These are phyloP conservation scores for Agapornis roseicollis DNA, from an alignment of 2,113 vertebrate species.

Conservation along the genomic window DNA sequence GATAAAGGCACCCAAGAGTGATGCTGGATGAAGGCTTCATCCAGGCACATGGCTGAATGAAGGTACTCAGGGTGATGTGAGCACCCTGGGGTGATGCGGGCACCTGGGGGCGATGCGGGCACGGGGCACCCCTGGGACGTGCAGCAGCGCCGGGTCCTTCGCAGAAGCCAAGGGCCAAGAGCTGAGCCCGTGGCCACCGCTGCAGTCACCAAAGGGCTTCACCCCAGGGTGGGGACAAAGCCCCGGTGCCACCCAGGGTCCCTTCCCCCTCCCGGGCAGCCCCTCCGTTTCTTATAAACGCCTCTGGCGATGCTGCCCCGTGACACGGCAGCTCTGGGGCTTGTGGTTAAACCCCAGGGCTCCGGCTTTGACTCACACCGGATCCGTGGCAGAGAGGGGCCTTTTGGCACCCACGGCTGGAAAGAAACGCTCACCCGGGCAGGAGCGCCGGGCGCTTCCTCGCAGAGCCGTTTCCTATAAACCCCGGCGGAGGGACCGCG, in stretches of 20 bases:
- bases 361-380: constrained; percentile 63
- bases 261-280: neutral
- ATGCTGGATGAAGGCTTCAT: neutral
- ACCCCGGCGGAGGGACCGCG: neutral
- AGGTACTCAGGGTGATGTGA: rapidly evolving
- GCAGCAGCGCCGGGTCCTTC: rapidly evolving
- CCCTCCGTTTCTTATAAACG: constrained; percentile 62
- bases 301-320: neutral
- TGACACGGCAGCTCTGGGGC: constrained; percentile 22
- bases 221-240: neutral
- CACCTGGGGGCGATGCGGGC: rapidly evolving
- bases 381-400: constrained; percentile 20
- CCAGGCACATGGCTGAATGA: too few relatives aligned
- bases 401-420: constrained; percentile 68
- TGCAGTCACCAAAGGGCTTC: rapidly evolving
- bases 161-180: rapidly evolving
- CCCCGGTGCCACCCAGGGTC: neutral
- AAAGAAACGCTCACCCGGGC: constrained; percentile 74
- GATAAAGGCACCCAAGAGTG: rapidly evolving
- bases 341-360: constrained; percentile 47
- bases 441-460: constrained; percentile 58
- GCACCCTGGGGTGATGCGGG: rapidly evolving
- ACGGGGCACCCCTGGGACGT: rapidly evolving
- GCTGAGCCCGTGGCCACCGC: neutral
- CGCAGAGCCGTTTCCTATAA: constrained; percentile 77